Percentiles rank a stretch among this genome's conserved stretches.
Conservation (phyloP, 2,113 vertebrate genomes). For the Collichthys lucidus region DNA sequence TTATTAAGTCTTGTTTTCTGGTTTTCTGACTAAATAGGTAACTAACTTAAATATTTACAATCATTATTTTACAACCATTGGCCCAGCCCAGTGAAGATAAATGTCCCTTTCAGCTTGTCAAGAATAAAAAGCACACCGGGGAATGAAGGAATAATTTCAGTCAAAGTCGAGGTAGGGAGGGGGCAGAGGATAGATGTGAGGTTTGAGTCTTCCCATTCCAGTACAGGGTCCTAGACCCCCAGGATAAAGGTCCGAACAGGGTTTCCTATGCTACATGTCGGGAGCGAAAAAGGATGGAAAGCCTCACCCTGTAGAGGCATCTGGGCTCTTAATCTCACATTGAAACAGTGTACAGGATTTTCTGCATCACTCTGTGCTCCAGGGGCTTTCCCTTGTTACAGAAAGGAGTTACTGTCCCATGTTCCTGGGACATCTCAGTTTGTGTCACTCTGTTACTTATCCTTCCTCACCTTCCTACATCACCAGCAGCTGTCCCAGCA, state of each 20-base stretch:
- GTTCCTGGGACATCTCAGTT: conserved; percentile 31
- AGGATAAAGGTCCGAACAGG: background rate
- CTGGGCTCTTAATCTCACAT: conserved; percentile 10
- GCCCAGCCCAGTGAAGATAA: conserved; percentile 75
- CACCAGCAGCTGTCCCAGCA: conserved; percentile 90
- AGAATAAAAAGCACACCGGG: conserved; percentile 60
- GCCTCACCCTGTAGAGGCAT: conserved; percentile 5
- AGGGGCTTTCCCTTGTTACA: conserved; percentile 11
- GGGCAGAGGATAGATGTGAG: conserved; percentile 9
- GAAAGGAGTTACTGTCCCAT: background rate
- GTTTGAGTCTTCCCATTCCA: conserved; percentile 15
- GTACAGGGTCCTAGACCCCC: conserved; percentile 32
- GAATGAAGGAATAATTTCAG: conserved; percentile 38
- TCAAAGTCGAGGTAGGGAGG: conserved; percentile 23
- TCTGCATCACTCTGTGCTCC: conserved; percentile 17
- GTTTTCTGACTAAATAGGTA: conserved; percentile 64
- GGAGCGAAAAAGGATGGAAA: conserved; percentile 1
- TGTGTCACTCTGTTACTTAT: conserved; percentile 13
- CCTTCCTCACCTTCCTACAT: conserved; percentile 68
- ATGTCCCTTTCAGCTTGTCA: conserved; percentile 58
- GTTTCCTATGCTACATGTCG: conserved; percentile 24
- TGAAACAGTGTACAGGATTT: conserved; percentile 2
- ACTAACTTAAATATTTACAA: conserved; percentile 88
- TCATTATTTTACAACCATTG: conserved; percentile 82
- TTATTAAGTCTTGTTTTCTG: conserved; percentile 41